These are phyloP conservation scores for Merops nubicus DNA, from an alignment of 2,113 vertebrate species.

Conservation along the genomic window DNA sequence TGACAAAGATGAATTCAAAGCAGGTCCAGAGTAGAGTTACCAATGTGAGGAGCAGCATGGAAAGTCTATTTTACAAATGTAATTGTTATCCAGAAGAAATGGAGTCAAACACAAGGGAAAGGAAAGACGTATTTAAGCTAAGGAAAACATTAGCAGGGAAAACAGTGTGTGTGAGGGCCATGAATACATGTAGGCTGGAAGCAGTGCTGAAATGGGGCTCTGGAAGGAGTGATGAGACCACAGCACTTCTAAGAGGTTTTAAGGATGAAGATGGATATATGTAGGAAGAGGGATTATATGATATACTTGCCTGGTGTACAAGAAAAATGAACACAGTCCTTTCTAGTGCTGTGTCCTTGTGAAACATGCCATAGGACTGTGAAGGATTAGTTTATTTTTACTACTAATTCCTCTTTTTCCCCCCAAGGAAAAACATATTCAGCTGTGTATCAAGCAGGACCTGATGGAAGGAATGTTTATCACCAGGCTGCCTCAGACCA, in stretches of 20 bases:
- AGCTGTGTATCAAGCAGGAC: neutral
- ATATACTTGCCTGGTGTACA: neutral
- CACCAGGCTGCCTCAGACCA: neutral
- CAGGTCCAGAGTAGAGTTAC: neutral
- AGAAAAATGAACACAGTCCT: neutral
- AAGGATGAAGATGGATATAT: neutral
- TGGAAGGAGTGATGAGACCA: neutral
- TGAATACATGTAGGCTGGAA: neutral
- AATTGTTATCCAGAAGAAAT: neutral
- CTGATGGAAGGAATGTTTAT: neutral
- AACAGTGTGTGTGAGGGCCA: neutral
- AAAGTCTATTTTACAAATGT: neutral
- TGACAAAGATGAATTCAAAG: neutral
- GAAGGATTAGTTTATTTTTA: slow-evolving; percentile 9
- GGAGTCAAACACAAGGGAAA: neutral
- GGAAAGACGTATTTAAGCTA: neutral
- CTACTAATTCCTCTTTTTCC: neutral
- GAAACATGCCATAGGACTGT: neutral
- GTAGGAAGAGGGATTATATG: neutral
- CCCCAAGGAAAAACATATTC: neutral
- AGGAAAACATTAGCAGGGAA: neutral
- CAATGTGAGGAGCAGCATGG: neutral
- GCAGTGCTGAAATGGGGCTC: neutral
- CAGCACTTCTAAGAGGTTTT: neutral
- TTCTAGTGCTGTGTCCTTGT: neutral